Percentiles rank a stretch among this genome's conserved stretches.
Conservation (phyloP, 2,888 invertebrate genomes). For the Scaptomyza tumidula region DNA sequence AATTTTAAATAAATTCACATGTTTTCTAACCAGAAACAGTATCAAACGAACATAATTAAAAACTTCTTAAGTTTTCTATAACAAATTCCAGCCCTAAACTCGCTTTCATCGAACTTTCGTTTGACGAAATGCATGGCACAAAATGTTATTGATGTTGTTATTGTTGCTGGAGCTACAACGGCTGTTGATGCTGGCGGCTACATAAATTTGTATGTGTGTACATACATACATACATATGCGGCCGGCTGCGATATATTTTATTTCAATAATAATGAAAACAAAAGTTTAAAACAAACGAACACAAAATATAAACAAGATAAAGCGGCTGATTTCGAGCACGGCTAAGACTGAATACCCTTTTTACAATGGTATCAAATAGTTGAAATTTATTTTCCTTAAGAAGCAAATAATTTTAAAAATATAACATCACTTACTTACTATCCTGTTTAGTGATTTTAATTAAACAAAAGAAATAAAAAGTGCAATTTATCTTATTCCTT, state of each 20-base stretch:
- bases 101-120: slow-evolving; percentile 73
- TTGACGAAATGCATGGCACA: slow-evolving; percentile 41
- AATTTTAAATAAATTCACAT: neutral
- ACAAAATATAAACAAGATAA: slow-evolving; percentile 21
- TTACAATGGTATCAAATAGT: neutral
- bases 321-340: neutral
- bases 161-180: slow-evolving; percentile 2
- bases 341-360: neutral
- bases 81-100: slow-evolving; percentile 19
- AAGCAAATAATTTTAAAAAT: neutral
- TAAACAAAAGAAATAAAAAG: neutral
- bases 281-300: slow-evolving; percentile 64
- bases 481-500: neutral
- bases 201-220: neutral
- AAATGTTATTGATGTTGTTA: slow-evolving; percentile 27
- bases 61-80: slow-evolving; percentile 16
- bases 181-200: slow-evolving; percentile 55
- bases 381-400: too few species aligned
- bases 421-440: too few species aligned
- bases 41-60: neutral
- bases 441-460: neutral
- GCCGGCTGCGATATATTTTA: slow-evolving; percentile 42
- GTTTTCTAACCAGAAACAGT: slow-evolving; percentile 1
- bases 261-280: slow-evolving; percentile 75
- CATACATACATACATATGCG: slow-evolving; percentile 35